A percentile compares a stretch with the other conserved stretches of the same genome.
phyloP scores from a whole-genome alignment of 2,888 invertebrate species.

The Tineola bisselliella region DNA sequence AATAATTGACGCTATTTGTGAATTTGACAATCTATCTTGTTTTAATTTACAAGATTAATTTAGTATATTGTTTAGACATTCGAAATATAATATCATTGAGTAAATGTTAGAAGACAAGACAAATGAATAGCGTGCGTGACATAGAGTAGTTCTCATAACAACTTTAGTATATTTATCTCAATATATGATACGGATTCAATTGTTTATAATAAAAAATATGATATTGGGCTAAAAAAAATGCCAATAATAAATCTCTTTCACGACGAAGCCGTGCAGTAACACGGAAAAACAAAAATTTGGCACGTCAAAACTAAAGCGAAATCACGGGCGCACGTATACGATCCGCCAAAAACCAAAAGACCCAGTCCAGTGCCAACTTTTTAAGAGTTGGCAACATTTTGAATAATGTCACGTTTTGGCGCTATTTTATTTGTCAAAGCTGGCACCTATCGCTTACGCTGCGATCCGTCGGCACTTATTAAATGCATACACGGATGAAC shows the following conservation, averaged over 20 bases:
- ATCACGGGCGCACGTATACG: slow-evolving; percentile 18
- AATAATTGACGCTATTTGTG: neutral
- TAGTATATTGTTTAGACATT: neutral
- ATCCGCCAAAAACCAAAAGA: slow-evolving; percentile 21
- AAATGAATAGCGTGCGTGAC: too few species aligned
- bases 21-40: neutral
- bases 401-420: slow-evolving; percentile 23
- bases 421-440: slow-evolving; percentile 21
- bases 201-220: too few species aligned
- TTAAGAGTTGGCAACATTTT: slow-evolving; percentile 26
- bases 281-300: slow-evolving; percentile 24
- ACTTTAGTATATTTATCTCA: too few species aligned
- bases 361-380: slow-evolving; percentile 24
- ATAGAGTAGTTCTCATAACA: too few species aligned
- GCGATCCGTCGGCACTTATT: slow-evolving; percentile 16
- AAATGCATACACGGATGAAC: slow-evolving; percentile 15
- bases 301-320: slow-evolving; percentile 22
- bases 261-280: neutral
- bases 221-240: too few species aligned
- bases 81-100: too few species aligned
- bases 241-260: neutral
- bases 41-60: neutral
- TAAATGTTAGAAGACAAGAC: too few species aligned
- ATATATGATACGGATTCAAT: too few species aligned
- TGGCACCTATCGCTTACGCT: slow-evolving; percentile 16